Conservation (phyloP, 2,113 vertebrate species). For the Pimephales promelas region DNA sequence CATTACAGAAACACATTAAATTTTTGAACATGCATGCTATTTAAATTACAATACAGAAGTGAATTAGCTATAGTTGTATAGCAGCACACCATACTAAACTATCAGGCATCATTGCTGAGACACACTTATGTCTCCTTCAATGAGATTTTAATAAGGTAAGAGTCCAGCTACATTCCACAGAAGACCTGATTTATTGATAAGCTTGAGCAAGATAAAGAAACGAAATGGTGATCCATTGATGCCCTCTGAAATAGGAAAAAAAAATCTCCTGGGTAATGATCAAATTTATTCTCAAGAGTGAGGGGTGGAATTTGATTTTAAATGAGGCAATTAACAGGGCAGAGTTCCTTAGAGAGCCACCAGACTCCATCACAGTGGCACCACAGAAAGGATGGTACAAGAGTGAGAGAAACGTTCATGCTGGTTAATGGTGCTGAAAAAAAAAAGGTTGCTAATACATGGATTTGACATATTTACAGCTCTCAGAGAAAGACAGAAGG, state of each 20-base stretch:
- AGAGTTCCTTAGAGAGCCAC: constrained; percentile 12
- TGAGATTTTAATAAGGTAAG: constrained; percentile 32
- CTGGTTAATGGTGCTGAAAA: constrained; percentile 1
- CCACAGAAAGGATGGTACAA: not conserved
- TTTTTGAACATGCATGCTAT: not conserved
- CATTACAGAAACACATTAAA: not conserved
- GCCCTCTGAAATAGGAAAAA: not conserved
- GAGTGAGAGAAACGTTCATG: not conserved
- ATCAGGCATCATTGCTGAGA: not conserved
- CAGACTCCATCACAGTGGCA: not conserved
- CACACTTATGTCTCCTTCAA: constrained; percentile 9
- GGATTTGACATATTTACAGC: constrained; percentile 6
- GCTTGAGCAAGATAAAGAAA: constrained; percentile 29
- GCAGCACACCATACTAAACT: not conserved
- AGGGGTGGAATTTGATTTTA: constrained; percentile 37
- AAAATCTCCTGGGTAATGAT: constrained; percentile 34
- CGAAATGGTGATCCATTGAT: constrained; percentile 24
- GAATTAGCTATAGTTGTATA: not conserved
- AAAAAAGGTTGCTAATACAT: not conserved
- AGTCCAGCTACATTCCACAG: not conserved
- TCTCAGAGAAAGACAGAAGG: constrained; percentile 30
- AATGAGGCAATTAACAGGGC: constrained; percentile 43
- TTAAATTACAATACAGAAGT: not conserved
- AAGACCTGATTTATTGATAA: constrained; percentile 40
- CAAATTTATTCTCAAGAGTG: constrained; percentile 4